phyloP scores from a whole-genome alignment of 1,140 invertebrate species.

The Notospermus geniculatus region DNA sequence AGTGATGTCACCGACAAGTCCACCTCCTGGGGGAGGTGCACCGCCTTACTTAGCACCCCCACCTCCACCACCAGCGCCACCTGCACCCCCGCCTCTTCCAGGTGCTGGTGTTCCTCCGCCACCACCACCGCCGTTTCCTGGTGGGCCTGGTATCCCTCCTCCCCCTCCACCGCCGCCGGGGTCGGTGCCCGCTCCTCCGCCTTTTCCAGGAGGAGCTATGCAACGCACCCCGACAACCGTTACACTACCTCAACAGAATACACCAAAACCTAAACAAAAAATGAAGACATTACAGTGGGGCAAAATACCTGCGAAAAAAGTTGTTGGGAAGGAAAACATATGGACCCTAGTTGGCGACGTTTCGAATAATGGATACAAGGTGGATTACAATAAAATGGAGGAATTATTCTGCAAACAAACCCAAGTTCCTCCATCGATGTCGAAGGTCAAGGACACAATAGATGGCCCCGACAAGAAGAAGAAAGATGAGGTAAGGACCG shows the following conservation, averaged over 20 bases:
- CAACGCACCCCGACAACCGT: slow-evolving; percentile 13
- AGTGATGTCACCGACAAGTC: slow-evolving; percentile 25
- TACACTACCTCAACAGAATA: slow-evolving; percentile 28
- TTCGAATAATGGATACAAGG: slow-evolving; percentile 66
- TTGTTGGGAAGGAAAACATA: slow-evolving; percentile 71
- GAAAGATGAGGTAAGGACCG: slow-evolving; percentile 8
- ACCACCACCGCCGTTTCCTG: slow-evolving; percentile 13
- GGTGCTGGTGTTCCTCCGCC: slow-evolving; percentile 20
- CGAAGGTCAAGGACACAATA: slow-evolving; percentile 46
- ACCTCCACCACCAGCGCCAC: slow-evolving; percentile 27
- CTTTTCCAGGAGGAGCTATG: slow-evolving; percentile 7
- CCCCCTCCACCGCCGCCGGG: slow-evolving; percentile 14
- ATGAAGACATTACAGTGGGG: slow-evolving; percentile 54
- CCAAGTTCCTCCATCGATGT: slow-evolving; percentile 32
- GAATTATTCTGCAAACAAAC: slow-evolving; percentile 48
- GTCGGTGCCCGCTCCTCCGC: slow-evolving; percentile 12
- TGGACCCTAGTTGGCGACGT: slow-evolving; percentile 86
- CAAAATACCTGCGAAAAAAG: slow-evolving; percentile 39
- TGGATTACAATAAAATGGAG: slow-evolving; percentile 54
- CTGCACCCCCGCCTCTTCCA: slow-evolving; percentile 13
- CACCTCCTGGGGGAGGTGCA: slow-evolving; percentile 17
- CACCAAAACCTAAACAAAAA: slow-evolving; percentile 46
- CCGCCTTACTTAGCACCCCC: slow-evolving; percentile 25
- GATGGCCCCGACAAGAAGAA: slow-evolving; percentile 36
- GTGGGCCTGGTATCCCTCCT: background rate